These are phyloP conservation scores for Parnassius mnemosyne DNA, from an alignment of 2,888 invertebrate species.

Conservation along the genomic window DNA sequence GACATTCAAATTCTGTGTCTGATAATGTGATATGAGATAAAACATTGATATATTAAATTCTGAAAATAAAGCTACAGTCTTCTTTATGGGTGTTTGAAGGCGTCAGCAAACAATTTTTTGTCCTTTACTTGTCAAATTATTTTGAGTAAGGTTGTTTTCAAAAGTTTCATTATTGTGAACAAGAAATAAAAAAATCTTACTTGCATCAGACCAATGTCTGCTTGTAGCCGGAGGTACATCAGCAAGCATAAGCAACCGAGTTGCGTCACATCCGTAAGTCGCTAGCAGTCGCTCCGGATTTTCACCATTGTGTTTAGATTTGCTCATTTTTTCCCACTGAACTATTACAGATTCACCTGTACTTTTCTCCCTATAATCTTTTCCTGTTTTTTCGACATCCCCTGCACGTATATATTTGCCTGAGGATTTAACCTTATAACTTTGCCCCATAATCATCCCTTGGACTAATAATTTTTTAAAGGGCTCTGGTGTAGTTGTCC, in stretches of 20 bases:
- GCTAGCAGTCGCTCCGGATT: conserved; percentile 91
- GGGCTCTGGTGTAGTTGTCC: conserved; percentile 89
- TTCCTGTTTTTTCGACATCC: conserved; percentile 82
- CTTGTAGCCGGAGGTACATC: conserved; percentile 94
- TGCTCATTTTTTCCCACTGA: conserved; percentile 99
- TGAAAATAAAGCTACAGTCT: no score
- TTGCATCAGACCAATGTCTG: conserved; percentile 93
- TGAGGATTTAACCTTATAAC: conserved; percentile 85
- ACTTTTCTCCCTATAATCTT: conserved; percentile 81
- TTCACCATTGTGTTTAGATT: conserved; percentile 98
- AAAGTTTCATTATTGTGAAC: no score
- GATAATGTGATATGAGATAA: no score
- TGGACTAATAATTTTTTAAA: conserved; percentile 95
- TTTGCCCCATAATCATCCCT: conserved; percentile 96
- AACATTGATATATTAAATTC: no score
- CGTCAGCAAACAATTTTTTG: no score
- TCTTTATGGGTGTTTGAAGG: no score
- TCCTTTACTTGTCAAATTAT: no score
- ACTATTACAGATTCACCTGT: conserved; percentile 85
- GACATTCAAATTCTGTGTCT: no score
- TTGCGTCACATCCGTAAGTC: conserved; percentile 93
- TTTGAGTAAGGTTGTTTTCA: no score
- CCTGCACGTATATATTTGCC: conserved; percentile 89
- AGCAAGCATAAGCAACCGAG: conserved; percentile 92
- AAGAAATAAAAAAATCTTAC: conserved; percentile 73